Evolutionary conservation across 2,797 vertebrate species (phyloP), one percentile per base, ranked within the genome.

Genomic region (Artibeus jamaicensis): DNA sequence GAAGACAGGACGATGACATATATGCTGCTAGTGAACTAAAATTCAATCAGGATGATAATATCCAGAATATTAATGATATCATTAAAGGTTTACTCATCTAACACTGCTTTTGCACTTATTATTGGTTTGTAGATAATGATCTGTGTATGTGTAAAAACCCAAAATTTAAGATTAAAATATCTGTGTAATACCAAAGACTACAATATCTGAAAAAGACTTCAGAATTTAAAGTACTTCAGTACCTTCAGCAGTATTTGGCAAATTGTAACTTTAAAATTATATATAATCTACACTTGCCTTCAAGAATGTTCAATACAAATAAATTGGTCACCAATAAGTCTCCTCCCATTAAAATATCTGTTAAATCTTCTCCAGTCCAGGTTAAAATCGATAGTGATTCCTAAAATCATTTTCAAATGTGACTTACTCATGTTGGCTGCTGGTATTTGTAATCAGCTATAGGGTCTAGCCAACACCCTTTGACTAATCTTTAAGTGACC

Each of bases 91-190:
- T 65, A 46, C 26, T 85, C 9, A 57, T 77, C 8, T 29, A 92
- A 71, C 53, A 76, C 29, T 62, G 19, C 19, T 78, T 87, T 71
- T 62, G 6, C 11, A 44, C 12, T 91, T 34, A 74, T 19, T 55
- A 32, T 14, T 95, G 29, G 32, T 65, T 87, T 84, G 19, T 44
- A 73, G 10, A 37, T 59, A 81, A 57, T 44, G 37, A 85, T 76
- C 57, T 81, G 50, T 73, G 19, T 65, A 73, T 57, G 14, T 29
- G 3, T 46, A 83, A 79, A 82, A 77, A 24, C 44, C 8, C 70
- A 90, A 89, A 94, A 73, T 76, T 53, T 59, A 94, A 86, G 9
- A 81, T 81, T 7, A 92, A 74, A 86, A 76, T 86, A 14, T 55
- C 24, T 5, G 14, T 73, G 22, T 46, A 59, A 76, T 18, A 81